Evolutionary conservation across 1,140 invertebrate genomes (phyloP).

Genomic region (Drosophila nasuta): DNA sequence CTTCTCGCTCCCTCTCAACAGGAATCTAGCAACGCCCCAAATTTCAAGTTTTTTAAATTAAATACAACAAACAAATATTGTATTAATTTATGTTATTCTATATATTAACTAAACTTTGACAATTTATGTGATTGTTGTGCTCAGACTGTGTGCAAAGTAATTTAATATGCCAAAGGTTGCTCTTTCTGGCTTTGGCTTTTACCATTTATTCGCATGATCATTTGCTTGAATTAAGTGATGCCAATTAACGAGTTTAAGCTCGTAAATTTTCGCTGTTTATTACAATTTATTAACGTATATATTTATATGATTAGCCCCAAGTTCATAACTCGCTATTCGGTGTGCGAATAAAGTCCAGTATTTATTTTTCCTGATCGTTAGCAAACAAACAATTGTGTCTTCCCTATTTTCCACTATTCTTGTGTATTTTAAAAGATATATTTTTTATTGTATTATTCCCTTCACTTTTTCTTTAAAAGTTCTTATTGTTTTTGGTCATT

Average conservation of each 20-base stretch:
- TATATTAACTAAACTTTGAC: conserved; percentile 3
- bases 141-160: not conserved
- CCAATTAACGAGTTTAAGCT: conserved; percentile 11
- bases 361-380: too few species aligned
- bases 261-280: not conserved
- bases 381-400: too few species aligned
- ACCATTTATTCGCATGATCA: not conserved
- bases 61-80: not conserved
- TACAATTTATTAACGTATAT: not conserved
- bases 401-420: too few species aligned
- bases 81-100: not conserved
- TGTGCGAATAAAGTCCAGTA: too few species aligned
- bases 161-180: not conserved
- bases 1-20: not conserved
- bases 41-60: not conserved
- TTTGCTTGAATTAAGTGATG: not conserved
- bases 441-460: not conserved
- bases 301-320: not conserved
- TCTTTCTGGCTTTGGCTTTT: not conserved
- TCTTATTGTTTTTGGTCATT: not conserved
- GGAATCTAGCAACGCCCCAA: too few species aligned
- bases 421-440: too few species aligned
- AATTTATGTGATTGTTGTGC: not conserved
- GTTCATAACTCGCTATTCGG: not conserved
- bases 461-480: not conserved